Evolutionary conservation across 2,888 invertebrate genomes (phyloP).

Genomic region (Heliconius ismenius): DNA sequence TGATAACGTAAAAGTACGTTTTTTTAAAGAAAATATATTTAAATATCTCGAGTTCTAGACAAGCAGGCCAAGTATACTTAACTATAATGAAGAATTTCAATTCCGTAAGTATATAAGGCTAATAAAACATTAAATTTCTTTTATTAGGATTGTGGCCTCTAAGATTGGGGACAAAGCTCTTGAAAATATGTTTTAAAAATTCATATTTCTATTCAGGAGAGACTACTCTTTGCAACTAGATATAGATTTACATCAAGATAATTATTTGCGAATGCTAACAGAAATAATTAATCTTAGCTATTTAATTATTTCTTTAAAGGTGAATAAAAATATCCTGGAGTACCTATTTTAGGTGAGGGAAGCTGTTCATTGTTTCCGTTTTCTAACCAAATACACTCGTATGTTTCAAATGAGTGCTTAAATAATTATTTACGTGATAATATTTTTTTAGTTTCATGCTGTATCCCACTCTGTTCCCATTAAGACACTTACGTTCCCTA

Average conservation of each 20-base stretch:
- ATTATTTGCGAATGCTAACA: not conserved
- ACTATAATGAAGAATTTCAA: conserved; percentile 19
- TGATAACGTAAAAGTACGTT: conserved; percentile 11
- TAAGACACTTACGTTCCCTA: too few relatives aligned
- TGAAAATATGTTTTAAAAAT: conserved; percentile 13
- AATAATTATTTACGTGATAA: too few relatives aligned
- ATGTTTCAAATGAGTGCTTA: too few relatives aligned
- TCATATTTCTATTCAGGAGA: not conserved
- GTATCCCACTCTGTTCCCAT: too few relatives aligned
- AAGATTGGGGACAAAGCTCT: conserved; percentile 1
- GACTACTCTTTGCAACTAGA: not conserved
- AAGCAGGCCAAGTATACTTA: conserved; percentile 9
- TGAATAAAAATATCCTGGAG: not conserved
- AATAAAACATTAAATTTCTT: conserved; percentile 14
- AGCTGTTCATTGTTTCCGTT: too few relatives aligned
- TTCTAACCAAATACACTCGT: too few relatives aligned
- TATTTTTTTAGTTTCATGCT: too few relatives aligned
- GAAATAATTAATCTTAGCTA: not conserved
- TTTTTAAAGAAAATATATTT: conserved; percentile 7
- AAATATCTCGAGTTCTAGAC: not conserved
- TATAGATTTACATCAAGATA: not conserved
- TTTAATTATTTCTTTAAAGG: not conserved
- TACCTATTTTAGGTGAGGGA: too few relatives aligned
- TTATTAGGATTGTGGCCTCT: conserved; percentile 4
- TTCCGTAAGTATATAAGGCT: conserved; percentile 12